Percentiles rank a stretch among this genome's conserved stretches.
Evolutionary conservation across 2,797 vertebrate species (phyloP).

Genomic region (Fringilla coelebs): DNA sequence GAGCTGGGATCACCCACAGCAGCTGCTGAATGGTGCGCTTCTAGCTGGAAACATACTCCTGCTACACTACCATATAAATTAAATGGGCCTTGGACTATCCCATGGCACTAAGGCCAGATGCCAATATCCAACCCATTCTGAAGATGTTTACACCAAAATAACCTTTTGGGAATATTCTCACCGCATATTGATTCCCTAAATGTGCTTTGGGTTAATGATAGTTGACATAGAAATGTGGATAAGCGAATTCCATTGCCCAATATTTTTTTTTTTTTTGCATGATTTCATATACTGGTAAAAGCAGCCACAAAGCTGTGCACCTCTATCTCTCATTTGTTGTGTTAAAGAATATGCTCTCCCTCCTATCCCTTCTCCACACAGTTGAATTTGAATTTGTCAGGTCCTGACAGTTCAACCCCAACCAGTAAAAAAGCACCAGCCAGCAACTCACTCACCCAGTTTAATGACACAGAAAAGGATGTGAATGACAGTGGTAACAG

Average conservation of each 20-base stretch:
- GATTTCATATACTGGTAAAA: not conserved
- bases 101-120: not conserved
- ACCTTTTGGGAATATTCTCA: not conserved
- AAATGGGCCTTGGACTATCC: not conserved
- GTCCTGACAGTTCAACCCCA: not conserved
- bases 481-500: not conserved
- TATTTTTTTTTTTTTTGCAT: too few relatives aligned
- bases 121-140: not conserved
- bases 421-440: not conserved
- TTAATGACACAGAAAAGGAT: not conserved
- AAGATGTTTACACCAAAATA: not conserved
- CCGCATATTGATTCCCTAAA: not conserved
- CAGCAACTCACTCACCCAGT: fast-evolving
- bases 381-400: not conserved
- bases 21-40: not conserved
- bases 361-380: not conserved
- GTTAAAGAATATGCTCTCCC: fast-evolving
- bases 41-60: not conserved
- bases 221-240: not conserved
- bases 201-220: not conserved
- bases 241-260: not conserved
- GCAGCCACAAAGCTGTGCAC: not conserved
- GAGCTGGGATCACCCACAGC: not conserved
- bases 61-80: not conserved
- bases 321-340: not conserved